A percentile compares a stretch with the other conserved stretches of the same genome.
Conservation (phyloP, 23 tunicate species). For the Trididemnum clinides region DNA sequence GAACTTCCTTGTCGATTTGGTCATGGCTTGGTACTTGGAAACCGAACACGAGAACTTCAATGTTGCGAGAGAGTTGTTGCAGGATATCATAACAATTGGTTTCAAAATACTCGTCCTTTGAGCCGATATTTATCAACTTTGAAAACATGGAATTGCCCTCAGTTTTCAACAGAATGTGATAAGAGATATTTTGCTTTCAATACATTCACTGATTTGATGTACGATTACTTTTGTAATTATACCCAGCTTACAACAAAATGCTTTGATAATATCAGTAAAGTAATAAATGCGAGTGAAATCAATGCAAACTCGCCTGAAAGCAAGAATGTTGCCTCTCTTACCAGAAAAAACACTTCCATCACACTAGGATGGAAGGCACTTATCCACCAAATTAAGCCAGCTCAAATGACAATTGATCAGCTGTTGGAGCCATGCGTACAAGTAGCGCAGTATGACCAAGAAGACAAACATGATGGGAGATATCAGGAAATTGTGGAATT, state of each 20-base stretch:
- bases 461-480: conserved; percentile 28
- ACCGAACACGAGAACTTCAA: neutral
- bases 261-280: neutral
- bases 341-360: neutral
- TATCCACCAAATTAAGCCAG: neutral
- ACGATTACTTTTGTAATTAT: conserved; percentile 10
- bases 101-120: neutral
- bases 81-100: neutral
- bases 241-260: neutral
- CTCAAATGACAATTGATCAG: conserved; percentile 30
- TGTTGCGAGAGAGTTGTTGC: neutral
- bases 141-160: conserved; percentile 25
- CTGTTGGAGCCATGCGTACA: conserved; percentile 63
- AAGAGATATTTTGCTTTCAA: neutral
- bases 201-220: conserved; percentile 17
- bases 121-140: neutral
- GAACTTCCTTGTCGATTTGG: neutral
- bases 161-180: conserved; percentile 6
- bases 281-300: neutral
- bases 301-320: neutral
- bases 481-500: conserved; percentile 59
- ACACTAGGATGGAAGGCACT: neutral
- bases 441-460: conserved; percentile 59
- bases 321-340: neutral
- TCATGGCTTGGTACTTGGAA: neutral